phyloP scores from a whole-genome alignment of 2,797 vertebrate genomes.

The Nannoperca obscura region DNA sequence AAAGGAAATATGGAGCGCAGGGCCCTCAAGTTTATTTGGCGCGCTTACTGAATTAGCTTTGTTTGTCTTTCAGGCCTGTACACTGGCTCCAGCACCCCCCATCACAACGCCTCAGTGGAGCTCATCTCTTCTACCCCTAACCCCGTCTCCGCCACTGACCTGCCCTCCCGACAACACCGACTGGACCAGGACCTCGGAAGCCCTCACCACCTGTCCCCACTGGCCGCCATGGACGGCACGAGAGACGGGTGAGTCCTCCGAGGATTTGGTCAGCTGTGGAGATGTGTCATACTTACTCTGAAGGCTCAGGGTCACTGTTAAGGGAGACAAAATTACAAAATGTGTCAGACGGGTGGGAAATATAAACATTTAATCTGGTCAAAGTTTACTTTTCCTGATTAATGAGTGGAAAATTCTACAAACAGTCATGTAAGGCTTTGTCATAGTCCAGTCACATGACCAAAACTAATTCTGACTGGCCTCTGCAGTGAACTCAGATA shows the following conservation, averaged over 20 bases:
- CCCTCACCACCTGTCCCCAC: slow-evolving; percentile 90
- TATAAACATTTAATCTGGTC: slow-evolving; percentile 31
- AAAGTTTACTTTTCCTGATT: slow-evolving; percentile 4
- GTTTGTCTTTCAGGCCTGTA: slow-evolving; percentile 93
- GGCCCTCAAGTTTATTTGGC: slow-evolving; percentile 74
- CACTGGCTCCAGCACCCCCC: slow-evolving; percentile 87
- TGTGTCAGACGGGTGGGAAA: slow-evolving; percentile 38
- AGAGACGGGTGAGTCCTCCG: slow-evolving; percentile 90
- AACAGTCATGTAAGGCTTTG: slow-evolving; percentile 7
- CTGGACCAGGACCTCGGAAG: slow-evolving; percentile 88
- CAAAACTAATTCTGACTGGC: not conserved
- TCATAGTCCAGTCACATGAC: slow-evolving; percentile 19
- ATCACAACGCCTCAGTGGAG: slow-evolving; percentile 86
- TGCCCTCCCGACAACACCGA: slow-evolving; percentile 86
- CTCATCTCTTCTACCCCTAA: slow-evolving; percentile 85
- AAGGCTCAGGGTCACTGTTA: slow-evolving; percentile 2
- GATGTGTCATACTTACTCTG: slow-evolving; percentile 21
- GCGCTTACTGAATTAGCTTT: slow-evolving; percentile 78
- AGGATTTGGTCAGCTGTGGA: not conserved
- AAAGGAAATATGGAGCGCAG: slow-evolving; percentile 67
- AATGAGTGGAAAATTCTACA: slow-evolving; percentile 24
- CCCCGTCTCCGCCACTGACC: slow-evolving; percentile 80
- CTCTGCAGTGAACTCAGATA: not conserved
- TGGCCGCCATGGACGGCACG: slow-evolving; percentile 85
- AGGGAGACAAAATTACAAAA: slow-evolving; percentile 15